Evolutionary conservation across 2,888 invertebrate genomes (phyloP).

Genomic region (Tetragnatha montana): DNA sequence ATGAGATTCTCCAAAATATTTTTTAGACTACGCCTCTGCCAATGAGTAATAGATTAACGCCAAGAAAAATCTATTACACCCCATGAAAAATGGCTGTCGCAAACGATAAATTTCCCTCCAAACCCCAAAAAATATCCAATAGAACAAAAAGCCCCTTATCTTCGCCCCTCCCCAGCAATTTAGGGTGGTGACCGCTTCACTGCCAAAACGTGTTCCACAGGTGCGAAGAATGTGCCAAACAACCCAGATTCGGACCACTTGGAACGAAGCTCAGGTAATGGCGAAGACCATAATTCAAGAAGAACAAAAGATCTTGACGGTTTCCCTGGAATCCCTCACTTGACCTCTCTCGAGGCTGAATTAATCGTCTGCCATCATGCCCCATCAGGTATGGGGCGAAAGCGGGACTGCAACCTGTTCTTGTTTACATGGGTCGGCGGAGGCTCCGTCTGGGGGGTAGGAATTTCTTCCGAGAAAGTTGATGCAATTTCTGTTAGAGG

Average conservation of each 20-base stretch:
- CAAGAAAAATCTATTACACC: too few species aligned
- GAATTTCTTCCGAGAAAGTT: neutral
- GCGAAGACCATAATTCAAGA: slow-evolving; percentile 15
- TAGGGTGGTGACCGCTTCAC: neutral
- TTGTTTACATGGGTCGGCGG: slow-evolving; percentile 28
- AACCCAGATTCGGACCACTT: neutral
- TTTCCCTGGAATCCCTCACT: slow-evolving; percentile 14
- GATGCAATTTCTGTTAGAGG: neutral
- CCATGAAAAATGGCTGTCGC: too few species aligned
- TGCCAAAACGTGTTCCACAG: neutral
- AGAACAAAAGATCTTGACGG: slow-evolving; percentile 1
- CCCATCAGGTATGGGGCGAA: slow-evolving; percentile 2
- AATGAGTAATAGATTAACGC: too few species aligned
- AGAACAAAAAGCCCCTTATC: neutral
- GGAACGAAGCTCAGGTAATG: neutral
- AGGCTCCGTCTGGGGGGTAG: neutral
- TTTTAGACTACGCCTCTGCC: too few species aligned
- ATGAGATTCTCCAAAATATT: too few species aligned
- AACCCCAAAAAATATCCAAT: too few species aligned
- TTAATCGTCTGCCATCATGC: neutral
- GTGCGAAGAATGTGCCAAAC: neutral
- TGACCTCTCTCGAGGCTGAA: slow-evolving; percentile 14
- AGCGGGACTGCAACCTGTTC: slow-evolving; percentile 38
- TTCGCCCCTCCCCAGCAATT: neutral
- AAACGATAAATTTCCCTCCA: too few species aligned